These are phyloP conservation scores for Rhinogobius similis DNA, from an alignment of 2,113 vertebrate genomes.

Conservation along the genomic window DNA sequence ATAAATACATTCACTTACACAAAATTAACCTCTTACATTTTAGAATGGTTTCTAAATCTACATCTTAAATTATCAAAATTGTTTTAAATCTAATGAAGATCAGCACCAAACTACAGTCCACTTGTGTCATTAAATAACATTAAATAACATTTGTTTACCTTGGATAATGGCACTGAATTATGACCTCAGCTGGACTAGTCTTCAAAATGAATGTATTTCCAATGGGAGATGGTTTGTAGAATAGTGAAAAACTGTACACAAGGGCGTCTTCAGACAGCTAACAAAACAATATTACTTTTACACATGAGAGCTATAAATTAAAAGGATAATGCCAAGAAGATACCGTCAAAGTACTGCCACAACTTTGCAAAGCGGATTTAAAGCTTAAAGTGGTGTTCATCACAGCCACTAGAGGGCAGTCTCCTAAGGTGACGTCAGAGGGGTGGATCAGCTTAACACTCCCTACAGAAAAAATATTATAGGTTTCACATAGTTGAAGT, in stretches of 20 bases:
- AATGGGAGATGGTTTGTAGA: constrained; percentile 51
- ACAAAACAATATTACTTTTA: not conserved
- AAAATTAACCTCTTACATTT: too few relatives aligned
- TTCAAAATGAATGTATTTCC: constrained; percentile 49
- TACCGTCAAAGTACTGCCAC: constrained; percentile 50
- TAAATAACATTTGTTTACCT: constrained; percentile 50
- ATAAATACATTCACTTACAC: too few relatives aligned
- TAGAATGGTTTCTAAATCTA: too few relatives aligned
- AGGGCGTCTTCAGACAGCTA: constrained; percentile 64
- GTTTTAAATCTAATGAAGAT: too few relatives aligned
- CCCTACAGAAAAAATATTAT: constrained; percentile 32
- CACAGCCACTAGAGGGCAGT: constrained; percentile 21
- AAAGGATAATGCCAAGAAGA: not conserved
- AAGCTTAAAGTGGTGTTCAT: constrained; percentile 44
- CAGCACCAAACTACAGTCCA: too few relatives aligned
- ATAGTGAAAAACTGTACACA: constrained; percentile 65
- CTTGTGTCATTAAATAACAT: not conserved
- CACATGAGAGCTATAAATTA: too few relatives aligned
- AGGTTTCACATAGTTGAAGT: too few relatives aligned
- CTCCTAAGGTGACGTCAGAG: constrained; percentile 62
- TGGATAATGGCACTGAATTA: constrained; percentile 63
- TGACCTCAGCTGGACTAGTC: constrained; percentile 49
- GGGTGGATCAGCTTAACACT: constrained; percentile 58
- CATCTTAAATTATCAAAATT: too few relatives aligned
- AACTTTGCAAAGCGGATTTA: constrained; percentile 48